A percentile compares a stretch with the other conserved stretches of the same genome.
Evolutionary conservation across 2,888 invertebrate species (phyloP).

Genomic region (Xestia sexstrigata): DNA sequence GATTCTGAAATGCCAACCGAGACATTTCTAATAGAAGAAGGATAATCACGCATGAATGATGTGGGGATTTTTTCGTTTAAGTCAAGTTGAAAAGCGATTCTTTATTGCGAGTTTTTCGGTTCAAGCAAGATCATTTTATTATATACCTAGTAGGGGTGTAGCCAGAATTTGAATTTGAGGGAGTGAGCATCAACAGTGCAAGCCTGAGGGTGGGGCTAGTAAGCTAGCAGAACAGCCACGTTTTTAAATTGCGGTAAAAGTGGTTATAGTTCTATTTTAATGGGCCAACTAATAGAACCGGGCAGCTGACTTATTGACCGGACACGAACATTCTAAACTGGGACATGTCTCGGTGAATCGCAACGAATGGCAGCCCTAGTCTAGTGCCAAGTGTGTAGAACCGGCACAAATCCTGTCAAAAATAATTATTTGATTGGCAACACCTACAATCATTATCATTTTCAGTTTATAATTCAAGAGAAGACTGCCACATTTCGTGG

Average conservation of each 20-base stretch:
- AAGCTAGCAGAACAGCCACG: background rate
- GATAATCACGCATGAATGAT: background rate
- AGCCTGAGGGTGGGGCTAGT: background rate
- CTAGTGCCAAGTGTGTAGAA: background rate
- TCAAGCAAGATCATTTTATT: no score
- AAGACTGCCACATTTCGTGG: conserved; percentile 19
- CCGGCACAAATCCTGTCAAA: background rate
- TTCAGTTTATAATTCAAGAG: conserved; percentile 4
- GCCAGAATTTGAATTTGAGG: no score
- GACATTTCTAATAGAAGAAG: background rate
- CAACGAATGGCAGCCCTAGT: background rate
- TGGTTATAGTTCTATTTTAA: background rate
- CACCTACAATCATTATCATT: conserved; percentile 5
- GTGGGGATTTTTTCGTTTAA: background rate
- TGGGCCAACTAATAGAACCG: background rate
- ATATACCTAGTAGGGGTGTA: no score
- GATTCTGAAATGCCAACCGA: background rate
- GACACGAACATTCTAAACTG: background rate
- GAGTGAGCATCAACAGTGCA: background rate
- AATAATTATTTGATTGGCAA: conserved; percentile 15
- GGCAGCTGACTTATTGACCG: background rate
- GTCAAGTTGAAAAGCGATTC: background rate
- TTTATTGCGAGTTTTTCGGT: background rate
- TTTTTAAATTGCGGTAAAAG: background rate
- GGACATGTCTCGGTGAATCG: background rate